Percentiles rank a stretch among this genome's conserved stretches.
Conservation (phyloP, 2,888 invertebrate genomes). For the Epinotia bilunana region DNA sequence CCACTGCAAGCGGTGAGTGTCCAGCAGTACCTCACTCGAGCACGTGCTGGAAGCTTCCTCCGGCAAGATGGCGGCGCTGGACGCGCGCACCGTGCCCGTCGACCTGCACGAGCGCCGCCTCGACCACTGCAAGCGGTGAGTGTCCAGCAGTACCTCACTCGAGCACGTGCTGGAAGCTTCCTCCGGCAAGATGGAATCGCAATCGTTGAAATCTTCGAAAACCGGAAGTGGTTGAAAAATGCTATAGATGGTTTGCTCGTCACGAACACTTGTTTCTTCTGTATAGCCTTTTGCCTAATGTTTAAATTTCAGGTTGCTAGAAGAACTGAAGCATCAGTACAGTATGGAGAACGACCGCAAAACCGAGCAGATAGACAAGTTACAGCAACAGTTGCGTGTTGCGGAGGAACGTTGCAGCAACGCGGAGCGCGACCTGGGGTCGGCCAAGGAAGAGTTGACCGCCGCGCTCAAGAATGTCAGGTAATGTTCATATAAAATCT, state of each 20-base stretch:
- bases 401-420: slow-evolving; percentile 67
- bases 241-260: no score
- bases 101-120: slow-evolving; percentile 1
- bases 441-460: slow-evolving; percentile 77
- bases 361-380: slow-evolving; percentile 76
- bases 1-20: slow-evolving; percentile 83
- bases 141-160: slow-evolving; percentile 85
- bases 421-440: slow-evolving; percentile 63
- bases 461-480: slow-evolving; percentile 84
- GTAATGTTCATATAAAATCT: slow-evolving; percentile 55
- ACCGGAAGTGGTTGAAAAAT: no score
- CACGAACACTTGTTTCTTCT: no score
- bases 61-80: slow-evolving; percentile 84
- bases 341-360: slow-evolving; percentile 87
- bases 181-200: slow-evolving; percentile 53
- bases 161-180: slow-evolving; percentile 84
- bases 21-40: slow-evolving; percentile 85
- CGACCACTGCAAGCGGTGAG: slow-evolving; percentile 79
- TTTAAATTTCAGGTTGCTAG: background rate
- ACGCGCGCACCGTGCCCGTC: slow-evolving; percentile 61
- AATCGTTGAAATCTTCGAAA: no score
- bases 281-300: no score
- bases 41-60: slow-evolving; percentile 84
- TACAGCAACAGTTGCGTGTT: slow-evolving; percentile 78
- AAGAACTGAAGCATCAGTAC: slow-evolving; percentile 90